These are phyloP conservation scores for Pica pica DNA, from an alignment of 2,113 vertebrate species.

Conservation along the genomic window DNA sequence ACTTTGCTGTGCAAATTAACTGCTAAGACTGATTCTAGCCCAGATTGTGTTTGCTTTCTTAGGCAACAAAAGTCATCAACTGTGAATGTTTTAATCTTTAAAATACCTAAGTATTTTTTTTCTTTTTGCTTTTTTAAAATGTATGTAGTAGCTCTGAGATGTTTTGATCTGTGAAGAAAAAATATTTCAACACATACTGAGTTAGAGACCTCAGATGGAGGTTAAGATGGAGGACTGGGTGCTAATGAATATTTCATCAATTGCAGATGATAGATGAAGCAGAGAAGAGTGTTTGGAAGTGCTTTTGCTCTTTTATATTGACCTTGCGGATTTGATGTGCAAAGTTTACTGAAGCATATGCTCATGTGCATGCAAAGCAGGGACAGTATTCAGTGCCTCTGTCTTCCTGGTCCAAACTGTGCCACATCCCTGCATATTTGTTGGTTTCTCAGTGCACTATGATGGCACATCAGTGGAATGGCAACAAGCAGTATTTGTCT, in stretches of 20 bases:
- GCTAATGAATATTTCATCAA: conserved; percentile 19
- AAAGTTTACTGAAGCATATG: not conserved
- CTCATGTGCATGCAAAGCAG: not conserved
- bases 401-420: not conserved
- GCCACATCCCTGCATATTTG: not conserved
- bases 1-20: not conserved
- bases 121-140: not conserved
- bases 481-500: conserved; percentile 15
- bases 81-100: not conserved
- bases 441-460: not conserved
- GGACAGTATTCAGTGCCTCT: not conserved
- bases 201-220: not conserved
- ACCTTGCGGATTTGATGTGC: not conserved
- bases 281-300: not conserved
- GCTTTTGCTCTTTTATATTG: not conserved
- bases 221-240: not conserved
- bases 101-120: not conserved
- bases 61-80: not conserved
- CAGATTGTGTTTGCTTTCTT: not conserved
- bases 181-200: not conserved
- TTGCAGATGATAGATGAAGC: conserved; percentile 6
- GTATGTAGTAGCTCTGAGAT: not conserved
- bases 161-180: not conserved
- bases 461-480: conserved; percentile 2
- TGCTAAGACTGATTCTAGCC: not conserved